Conservation (phyloP, 2,113 vertebrate genomes). For the Willisornis vidua region DNA sequence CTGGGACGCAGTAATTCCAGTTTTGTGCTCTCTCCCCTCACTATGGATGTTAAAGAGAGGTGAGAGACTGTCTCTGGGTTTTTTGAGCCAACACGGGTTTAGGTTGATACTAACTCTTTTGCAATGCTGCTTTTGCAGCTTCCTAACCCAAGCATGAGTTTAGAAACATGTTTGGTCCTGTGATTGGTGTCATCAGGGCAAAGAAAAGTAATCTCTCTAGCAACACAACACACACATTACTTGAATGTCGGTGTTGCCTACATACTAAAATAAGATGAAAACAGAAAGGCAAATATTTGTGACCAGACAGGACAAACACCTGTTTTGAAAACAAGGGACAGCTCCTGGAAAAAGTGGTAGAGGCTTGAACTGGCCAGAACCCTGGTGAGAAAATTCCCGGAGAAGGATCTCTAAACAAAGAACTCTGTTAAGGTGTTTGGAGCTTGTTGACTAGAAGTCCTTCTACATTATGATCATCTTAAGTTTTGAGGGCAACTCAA, state of each 20-base stretch:
- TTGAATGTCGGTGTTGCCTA: neutral
- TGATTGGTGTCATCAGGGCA: neutral
- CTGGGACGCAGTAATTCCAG: neutral
- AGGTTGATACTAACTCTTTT: neutral
- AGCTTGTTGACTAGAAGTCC: neutral
- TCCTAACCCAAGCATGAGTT: neutral
- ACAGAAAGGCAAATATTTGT: conserved; percentile 24
- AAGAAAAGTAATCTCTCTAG: neutral
- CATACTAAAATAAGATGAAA: neutral
- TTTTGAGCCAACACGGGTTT: neutral
- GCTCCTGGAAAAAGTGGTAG: neutral
- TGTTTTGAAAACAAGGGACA: neutral
- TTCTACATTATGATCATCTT: neutral
- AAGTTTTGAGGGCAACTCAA: neutral
- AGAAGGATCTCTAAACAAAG: neutral
- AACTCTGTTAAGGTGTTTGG: neutral
- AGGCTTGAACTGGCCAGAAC: neutral
- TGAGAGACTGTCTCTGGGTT: neutral
- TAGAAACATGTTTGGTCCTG: neutral
- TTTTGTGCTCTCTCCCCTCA: neutral
- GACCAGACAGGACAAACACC: neutral
- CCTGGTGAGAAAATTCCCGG: neutral
- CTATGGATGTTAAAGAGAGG: neutral
- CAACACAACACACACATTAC: neutral
- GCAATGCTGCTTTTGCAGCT: neutral